Percentiles rank a stretch among this genome's conserved stretches.
phyloP scores from a whole-genome alignment of 2,113 vertebrate species.

The Calcarius ornatus region DNA sequence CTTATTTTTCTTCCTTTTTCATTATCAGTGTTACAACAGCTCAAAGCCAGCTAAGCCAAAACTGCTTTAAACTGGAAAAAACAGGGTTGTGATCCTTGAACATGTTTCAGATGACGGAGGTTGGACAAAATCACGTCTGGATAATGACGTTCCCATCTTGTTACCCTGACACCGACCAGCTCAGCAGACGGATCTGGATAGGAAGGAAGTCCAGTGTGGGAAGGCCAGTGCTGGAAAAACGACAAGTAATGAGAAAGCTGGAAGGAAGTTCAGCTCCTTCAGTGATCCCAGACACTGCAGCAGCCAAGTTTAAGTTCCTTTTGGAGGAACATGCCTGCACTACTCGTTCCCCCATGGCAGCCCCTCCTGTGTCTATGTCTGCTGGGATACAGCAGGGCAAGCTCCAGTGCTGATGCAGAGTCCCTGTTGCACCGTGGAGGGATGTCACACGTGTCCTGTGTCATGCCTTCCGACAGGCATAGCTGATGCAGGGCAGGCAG shows the following conservation, averaged over 20 bases:
- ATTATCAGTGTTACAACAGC: background rate
- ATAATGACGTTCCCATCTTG: background rate
- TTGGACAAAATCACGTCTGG: background rate
- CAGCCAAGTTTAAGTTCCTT: background rate
- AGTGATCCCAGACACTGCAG: background rate
- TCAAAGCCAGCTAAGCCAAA: background rate
- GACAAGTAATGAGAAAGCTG: conserved; percentile 8
- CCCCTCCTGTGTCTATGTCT: background rate
- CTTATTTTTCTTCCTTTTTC: background rate
- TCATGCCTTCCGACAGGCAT: background rate
- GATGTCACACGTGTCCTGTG: background rate
- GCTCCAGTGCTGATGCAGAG: background rate
- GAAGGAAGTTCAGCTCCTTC: background rate
- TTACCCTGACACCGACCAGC: background rate
- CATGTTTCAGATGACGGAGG: background rate
- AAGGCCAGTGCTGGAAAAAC: background rate
- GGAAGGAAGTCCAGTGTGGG: background rate
- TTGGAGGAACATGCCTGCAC: background rate
- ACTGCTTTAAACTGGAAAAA: background rate
- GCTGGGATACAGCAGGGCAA: background rate
- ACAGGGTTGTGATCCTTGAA: background rate
- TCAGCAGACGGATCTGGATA: background rate
- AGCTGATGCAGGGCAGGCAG: background rate
- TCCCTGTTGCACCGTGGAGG: fast-evolving
- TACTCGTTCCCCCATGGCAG: background rate